Evolutionary conservation across 2,797 vertebrate species (phyloP).

Genomic region (Etheostoma nigrum): DNA sequence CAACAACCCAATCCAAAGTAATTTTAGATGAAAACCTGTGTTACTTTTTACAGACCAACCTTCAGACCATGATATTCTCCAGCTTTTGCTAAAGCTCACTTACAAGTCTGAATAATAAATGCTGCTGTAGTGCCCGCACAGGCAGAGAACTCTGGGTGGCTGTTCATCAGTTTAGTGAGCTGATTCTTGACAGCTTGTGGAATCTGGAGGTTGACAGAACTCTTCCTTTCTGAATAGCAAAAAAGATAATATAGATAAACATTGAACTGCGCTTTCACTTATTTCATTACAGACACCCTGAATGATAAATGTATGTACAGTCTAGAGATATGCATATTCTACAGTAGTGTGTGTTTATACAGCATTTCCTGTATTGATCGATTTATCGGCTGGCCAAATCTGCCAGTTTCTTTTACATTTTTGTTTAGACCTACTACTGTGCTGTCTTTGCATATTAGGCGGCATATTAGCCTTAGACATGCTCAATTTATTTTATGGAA

Average conservation of each 20-base stretch:
- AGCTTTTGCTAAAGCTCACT: constrained; percentile 56
- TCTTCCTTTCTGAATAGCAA: constrained; percentile 80
- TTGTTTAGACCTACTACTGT: too few relatives aligned
- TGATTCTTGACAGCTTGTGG: constrained; percentile 81
- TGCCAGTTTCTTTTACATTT: too few relatives aligned
- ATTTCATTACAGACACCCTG: not conserved
- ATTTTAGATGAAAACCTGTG: not conserved
- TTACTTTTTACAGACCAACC: not conserved
- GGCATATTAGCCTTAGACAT: too few relatives aligned
- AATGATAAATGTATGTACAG: not conserved
- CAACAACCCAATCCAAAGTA: not conserved
- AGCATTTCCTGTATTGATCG: not conserved
- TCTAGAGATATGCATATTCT: not conserved
- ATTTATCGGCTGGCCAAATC: too few relatives aligned
- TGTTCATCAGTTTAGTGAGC: constrained; percentile 84
- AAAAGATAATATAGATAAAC: not conserved
- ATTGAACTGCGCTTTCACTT: not conserved
- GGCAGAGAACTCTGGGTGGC: constrained; percentile 83
- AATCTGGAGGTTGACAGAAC: constrained; percentile 81
- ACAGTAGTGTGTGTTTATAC: not conserved
- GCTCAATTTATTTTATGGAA: too few relatives aligned
- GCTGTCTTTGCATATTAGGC: too few relatives aligned
- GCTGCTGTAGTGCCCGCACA: constrained; percentile 90
- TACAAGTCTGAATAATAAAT: constrained; percentile 91
- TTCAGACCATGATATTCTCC: fast-evolving